Conservation (phyloP, 2,888 invertebrate genomes). For the Hylaea fasciaria region DNA sequence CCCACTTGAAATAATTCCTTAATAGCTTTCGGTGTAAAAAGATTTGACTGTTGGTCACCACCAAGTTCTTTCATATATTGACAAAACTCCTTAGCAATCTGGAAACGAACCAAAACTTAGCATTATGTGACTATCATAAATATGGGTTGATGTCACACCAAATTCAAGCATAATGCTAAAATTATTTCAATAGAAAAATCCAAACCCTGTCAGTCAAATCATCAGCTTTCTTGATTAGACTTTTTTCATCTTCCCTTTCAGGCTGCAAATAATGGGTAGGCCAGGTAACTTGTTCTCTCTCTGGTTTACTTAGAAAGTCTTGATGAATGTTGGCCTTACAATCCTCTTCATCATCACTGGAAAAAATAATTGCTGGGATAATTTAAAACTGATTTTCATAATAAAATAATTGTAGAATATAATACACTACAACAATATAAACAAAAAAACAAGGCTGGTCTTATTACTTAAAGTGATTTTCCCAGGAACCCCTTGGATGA, state of each 20-base stretch:
- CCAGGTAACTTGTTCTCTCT: constrained; percentile 79
- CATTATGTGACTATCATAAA: no score
- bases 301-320: constrained; percentile 69
- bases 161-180: not conserved
- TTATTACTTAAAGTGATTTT: no score
- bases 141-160: no score
- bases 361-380: not conserved
- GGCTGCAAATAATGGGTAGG: constrained; percentile 73
- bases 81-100: constrained; percentile 80
- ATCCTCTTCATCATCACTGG: constrained; percentile 59
- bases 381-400: no score
- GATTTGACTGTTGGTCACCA: constrained; percentile 77
- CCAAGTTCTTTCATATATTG: constrained; percentile 79
- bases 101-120: constrained; percentile 31
- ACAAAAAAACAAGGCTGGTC: no score
- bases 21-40: constrained; percentile 78
- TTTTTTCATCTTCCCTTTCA: constrained; percentile 79
- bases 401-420: no score
- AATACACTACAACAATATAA: no score
- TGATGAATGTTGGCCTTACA: constrained; percentile 60
- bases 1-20: constrained; percentile 80
- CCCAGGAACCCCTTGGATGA: no score
- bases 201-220: constrained; percentile 76
- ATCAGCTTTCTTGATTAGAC: constrained; percentile 75
- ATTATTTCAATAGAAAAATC: not conserved